Base-by-base conservation (phyloP, 2,113 vertebrate species). In the Ibidorhyncha struthersii region DNA sequence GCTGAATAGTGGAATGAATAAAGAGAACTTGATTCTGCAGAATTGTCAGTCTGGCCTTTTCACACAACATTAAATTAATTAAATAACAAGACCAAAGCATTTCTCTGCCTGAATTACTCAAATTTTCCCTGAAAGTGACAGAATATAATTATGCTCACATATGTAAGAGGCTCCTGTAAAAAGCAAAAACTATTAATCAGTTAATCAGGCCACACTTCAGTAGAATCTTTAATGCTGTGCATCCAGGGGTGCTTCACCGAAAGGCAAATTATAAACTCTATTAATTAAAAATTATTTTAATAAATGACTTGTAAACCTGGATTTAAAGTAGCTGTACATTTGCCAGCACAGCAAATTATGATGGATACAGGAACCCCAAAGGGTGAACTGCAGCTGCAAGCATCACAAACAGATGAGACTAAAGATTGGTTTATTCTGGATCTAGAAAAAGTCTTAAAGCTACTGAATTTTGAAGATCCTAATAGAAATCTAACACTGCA, bases 261-360 rank as follows among this genome's bases (percentile, higher is more conserved):
- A 97, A 91, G 40, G 10, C 45, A 97, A 96, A 95, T 95, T 83
- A 97, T 77, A 47, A 62, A 95, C n/a, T 93, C 86, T 80, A 65
- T 38, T 96, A 94, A 95, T 94, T 93, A 93, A 82, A 50, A 97
- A 90, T 93, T 89, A 94, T 95, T 97, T 95, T 94, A 73, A 61
- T 88, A 94, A 96, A 95, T 82, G 23, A 76, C 25, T 90, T 73
- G 11, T 94, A 93, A 95, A 58, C 14, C 23, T 41, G 73, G 47
- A 97, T 94, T 96, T 90, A 95, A 94, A 77, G 55, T 27, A 82
- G 17, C 32, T 93, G 70, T 94, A 89, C 4, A 4, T 45, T 40
- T 90, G 56, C 18, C 67, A 86, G 41, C 4, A 27, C 12, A 87
- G 29, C 65, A 84, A 84, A 91, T 74, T 82, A 47, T 43, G 52